Conservation (phyloP, 1,140 invertebrate genomes). For the Helicorthomorpha holstii region DNA sequence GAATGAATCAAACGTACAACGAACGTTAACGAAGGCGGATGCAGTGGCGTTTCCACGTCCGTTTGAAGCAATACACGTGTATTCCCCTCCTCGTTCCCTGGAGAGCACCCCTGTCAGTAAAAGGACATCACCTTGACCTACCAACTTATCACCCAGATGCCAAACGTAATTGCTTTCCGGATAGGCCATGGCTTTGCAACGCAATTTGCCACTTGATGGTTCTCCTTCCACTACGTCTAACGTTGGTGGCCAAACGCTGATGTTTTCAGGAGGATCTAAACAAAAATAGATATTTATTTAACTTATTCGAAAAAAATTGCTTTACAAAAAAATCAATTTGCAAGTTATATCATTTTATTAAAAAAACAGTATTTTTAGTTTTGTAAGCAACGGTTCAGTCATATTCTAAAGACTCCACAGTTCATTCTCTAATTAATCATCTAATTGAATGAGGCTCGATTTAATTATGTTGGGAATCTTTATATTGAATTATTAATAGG, state of each 20-base stretch:
- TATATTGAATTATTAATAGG: no score
- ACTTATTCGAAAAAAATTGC: no score
- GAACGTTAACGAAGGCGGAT: conserved; percentile 49
- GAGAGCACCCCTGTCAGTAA: conserved; percentile 37
- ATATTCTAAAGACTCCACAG: no score
- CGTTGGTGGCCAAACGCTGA: conserved; percentile 48
- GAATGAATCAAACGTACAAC: conserved; percentile 43
- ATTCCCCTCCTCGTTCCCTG: conserved; percentile 44
- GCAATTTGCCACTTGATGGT: conserved; percentile 50
- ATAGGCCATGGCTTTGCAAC: conserved; percentile 54
- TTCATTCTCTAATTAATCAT: no score
- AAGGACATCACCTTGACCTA: conserved; percentile 34
- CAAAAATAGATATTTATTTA: no score
- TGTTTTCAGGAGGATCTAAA: conserved; percentile 69
- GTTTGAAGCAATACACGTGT: conserved; percentile 57
- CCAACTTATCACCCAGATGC: conserved; percentile 28
- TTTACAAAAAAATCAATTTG: no score
- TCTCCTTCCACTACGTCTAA: conserved; percentile 59
- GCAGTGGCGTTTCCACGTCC: conserved; percentile 47
- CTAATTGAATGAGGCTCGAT: no score
- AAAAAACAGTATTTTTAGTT: no score
- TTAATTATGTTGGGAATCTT: no score
- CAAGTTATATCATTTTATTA: no score
- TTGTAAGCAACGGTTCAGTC: no score
- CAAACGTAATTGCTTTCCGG: conserved; percentile 50